Conservation (phyloP, 2,888 invertebrate species). For the Adineta ricciae region DNA sequence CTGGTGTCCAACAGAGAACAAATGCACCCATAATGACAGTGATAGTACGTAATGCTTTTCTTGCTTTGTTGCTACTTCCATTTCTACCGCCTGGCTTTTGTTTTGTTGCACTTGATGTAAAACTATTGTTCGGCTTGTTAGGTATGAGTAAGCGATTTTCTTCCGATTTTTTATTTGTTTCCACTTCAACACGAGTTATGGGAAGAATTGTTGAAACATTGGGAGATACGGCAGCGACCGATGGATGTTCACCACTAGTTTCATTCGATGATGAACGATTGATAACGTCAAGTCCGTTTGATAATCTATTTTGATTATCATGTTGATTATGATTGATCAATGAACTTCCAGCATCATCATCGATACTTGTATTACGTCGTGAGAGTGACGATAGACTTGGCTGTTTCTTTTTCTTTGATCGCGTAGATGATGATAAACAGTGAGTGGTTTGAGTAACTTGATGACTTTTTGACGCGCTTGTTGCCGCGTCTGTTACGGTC, state of each 20-base stretch:
- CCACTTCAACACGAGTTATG: not conserved
- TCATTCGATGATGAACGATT: not conserved
- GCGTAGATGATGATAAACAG: conserved; percentile 52
- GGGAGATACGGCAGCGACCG: not conserved
- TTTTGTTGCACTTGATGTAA: not conserved
- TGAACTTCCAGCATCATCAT: conserved; percentile 2
- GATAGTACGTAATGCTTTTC: conserved; percentile 94
- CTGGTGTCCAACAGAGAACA: conserved; percentile 94
- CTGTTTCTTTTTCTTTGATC: not conserved
- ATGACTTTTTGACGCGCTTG: not conserved
- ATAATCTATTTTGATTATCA: not conserved
- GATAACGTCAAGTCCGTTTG: not conserved
- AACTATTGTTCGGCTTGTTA: not conserved
- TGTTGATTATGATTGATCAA: not conserved
- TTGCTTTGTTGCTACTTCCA: conserved; percentile 59
- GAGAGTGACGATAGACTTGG: not conserved
- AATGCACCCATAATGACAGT: conserved; percentile 79
- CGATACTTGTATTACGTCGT: not conserved
- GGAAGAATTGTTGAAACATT: not conserved
- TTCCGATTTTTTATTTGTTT: not conserved
- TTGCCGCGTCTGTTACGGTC: not conserved
- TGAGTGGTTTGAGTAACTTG: not conserved
- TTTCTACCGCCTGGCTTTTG: conserved; percentile 46
- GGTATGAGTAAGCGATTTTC: not conserved
- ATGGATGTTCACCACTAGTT: not conserved